Base-by-base conservation (phyloP, 2,113 vertebrate species). In the Sinosuthora webbiana region DNA sequence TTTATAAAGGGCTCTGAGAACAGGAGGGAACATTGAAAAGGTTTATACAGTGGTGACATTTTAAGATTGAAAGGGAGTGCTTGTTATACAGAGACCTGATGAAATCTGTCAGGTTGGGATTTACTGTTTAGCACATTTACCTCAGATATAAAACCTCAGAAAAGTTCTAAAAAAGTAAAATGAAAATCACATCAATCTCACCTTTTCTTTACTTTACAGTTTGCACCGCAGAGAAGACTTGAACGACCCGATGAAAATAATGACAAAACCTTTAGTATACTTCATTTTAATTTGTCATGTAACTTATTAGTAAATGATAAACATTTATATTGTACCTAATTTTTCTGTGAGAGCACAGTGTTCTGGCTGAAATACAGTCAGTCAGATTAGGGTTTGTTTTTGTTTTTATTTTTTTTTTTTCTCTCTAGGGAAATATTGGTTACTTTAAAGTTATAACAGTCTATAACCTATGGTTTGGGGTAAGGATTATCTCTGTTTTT, bases 1-100 rank as follows among this genome's bases (percentile, higher is more conserved):
- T 83, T 97, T 97, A 97, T 95, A 98, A 98, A 93, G 83, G 80
- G 42, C 84, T 93, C 91, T 90, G 76, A 84, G 79, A 95, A 90
- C 73, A 94, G 67, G 15, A 94, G 44, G 74, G 68, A 95, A 91
- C 94, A 96, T 12, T 60, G 92, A 90, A 97, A 94, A 93, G 90
- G 50, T 95, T 94, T 96, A 94, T 7, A 23, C 57, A 86, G 67
- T 35, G 55, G 89, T 90, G 87, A 94, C 79, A 89, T 92, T 95
- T 94, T 83, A 94, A 89, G 96, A 95, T 90, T 94, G 88, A 96
- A 91, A 92, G 76, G 84, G 86, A 97, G 71, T 63, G 59, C 80
- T 95, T 92, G 73, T 96, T 97, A 93, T 65, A 92, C 57, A 88
- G 87, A 93, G 91, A 91, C 37, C 31, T 87, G 90, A 94, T 84